Base-by-base conservation (phyloP, 2,113 vertebrate genomes). In the Cichladusa arquata region DNA sequence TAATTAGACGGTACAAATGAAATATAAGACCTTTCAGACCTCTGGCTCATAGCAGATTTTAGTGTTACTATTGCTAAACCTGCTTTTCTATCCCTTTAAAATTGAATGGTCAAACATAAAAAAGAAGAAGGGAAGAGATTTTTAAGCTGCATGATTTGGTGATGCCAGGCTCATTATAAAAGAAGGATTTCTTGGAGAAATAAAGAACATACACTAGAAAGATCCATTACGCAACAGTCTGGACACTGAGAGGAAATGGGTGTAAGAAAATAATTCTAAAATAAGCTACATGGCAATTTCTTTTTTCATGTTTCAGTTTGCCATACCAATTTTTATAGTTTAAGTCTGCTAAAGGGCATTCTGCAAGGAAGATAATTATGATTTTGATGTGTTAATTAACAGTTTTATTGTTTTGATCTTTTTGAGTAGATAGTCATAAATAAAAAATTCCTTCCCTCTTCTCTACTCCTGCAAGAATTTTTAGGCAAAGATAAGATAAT, bases 1-100 rank as follows among this genome's bases (percentile, higher is more conserved):
- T 51, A 88, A 83, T 66, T 90, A 73, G 56, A 56, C 14, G 85
- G 31, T 66, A 61, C 16, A 94, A 93, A 95, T 87, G 36, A 94
- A 96, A 95, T 93, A 6, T 45, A 86, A 88, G 69, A 73, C 33
- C n/a, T 91, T 58, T 38, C 19, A 92, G 60, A 83, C 64, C 54
- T 95, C 87, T 58, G 58, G 29, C 20, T 91, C 48, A 61, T 42
- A 80, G 38, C 9, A 93, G 33, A 12, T 58, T 95, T 85, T 76
- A 45, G 19, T 48, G 33, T 70, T 80, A n/a, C 20, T 69, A 25
- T 14, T 57, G 12, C 14, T 87, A 36, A 64, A 20, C 14, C 16
- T 87, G 19, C 3, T 50, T 77, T 74, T 79, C 26, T 69, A 23
- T 76, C 24, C 24, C 26, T 94, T 80, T 81, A 48, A 93, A 87